Evolutionary conservation across 2,888 invertebrate species (phyloP), one percentile per base, ranked within the genome.

Genomic region (Steinernema hermaphroditum): DNA sequence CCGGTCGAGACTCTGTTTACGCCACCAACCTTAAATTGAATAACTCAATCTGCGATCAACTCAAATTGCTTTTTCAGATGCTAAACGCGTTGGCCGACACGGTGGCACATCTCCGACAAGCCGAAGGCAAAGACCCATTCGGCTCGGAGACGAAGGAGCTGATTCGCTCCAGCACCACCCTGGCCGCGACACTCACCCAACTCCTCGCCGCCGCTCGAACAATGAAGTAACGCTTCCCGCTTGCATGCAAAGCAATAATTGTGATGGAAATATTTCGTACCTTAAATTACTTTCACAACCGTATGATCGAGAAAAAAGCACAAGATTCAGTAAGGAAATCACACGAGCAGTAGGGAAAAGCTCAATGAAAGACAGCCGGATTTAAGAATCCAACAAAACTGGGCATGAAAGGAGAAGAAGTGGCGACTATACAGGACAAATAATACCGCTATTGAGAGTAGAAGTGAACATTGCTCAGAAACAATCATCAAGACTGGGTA

Each of bases 161-260:
- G 57, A 74, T 77, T 34, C 74, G 77, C 12, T 74, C 62, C 50
- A 79, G 75, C 68, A 80, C 80, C 1, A 73, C 75, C 1, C 71
- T 80, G 37, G 78, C 80, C 8, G 80, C 80, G 8, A 78, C 77
- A 22, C 70, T 80, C 19, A 80, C 77, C 29, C 79, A 80, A 50
- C 70, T 80, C 6, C 77, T 76, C 19, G 78, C 77, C 43, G 43
- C 74, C 9, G 79, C 78, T n/a, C 80, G 73, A 62, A 50, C 69
- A n/a, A 34, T 71, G 32, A 72, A 73, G 72, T 62, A 62, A 62
- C n/a, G 62, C 62, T 62, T 62, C 62, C 62, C 32, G 62, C 62
- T 62, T 62, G 32, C 62, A 62, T 34, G 1, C 32, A 62, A 62
- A 62, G 62, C 62, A 62, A 62, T 62, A 62, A 62, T 12, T 62